Base-by-base conservation (phyloP, 1,140 invertebrate genomes). In the Neelides sp. region DNA sequence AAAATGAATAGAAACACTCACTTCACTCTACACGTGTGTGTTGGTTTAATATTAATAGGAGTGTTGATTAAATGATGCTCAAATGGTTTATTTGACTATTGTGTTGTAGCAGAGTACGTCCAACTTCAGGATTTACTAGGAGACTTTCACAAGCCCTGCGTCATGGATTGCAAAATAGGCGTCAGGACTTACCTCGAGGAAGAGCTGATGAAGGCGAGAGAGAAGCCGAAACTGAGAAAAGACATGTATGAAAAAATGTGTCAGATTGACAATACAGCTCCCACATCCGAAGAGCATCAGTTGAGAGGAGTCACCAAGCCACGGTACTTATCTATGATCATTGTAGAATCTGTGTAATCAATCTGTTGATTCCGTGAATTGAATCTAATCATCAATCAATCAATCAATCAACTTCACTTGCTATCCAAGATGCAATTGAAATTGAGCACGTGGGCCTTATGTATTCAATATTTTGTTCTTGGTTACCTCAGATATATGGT, bases 161-260 rank as follows among this genome's bases (percentile, higher is more conserved):
- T 96, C 0, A 95, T 96, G 90, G 91, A 97, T 68, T 91, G 91
- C 67, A 97, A 97, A 69, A 82, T 97, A 57, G 91, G 91, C 23
- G 83, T 92, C 1, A 73, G 91, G 55, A 95, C 92, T 0, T 97
- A 95, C 67, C 71, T 95, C 42, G 91, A 95, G 70, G 88, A 93
- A 57, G 91, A 97, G 68, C 69, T 95, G 17, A 82, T 84, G 1
- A 94, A 93, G 71, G 89, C 90, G 2, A 87, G 90, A 68, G 85
- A 92, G 67, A 92, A 91, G 66, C 90, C 89, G 10, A 93, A 92
- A 68, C 70, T 94, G 55, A 75, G 85, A 71, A 87, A 85, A 71
- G 93, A 98, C 68, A 93, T 98, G 84, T 98, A 94, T 68, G 85
- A 96, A 58, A 96, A 98, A 72, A 97, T 98, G 92, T 82, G 93